Evolutionary conservation across 2,113 vertebrate genomes (phyloP).

Genomic region (Amphiprion percula): DNA sequence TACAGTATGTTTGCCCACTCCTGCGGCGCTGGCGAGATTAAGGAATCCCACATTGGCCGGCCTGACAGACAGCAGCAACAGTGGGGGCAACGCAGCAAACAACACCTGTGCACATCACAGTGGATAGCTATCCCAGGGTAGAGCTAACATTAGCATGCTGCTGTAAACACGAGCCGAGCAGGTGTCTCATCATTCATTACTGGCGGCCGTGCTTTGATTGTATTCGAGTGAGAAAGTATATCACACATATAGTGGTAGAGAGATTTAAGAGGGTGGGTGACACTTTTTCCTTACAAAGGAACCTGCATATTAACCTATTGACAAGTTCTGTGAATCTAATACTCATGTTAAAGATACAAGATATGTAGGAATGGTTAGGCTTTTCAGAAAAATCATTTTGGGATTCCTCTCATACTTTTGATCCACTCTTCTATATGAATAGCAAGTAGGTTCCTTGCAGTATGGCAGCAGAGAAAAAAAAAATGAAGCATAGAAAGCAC

Average conservation of each 20-base stretch:
- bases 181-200: slow-evolving; percentile 57
- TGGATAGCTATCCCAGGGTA: slow-evolving; percentile 48
- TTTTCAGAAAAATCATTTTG: not conserved
- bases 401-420: slow-evolving; percentile 8
- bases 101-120: slow-evolving; percentile 74
- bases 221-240: slow-evolving; percentile 19
- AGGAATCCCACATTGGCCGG: slow-evolving; percentile 41
- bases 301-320: slow-evolving; percentile 27
- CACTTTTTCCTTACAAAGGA: slow-evolving; percentile 5
- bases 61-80: slow-evolving; percentile 38
- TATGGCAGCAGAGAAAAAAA: slow-evolving; percentile 20
- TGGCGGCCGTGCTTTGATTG: slow-evolving; percentile 21
- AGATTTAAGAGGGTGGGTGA: not conserved
- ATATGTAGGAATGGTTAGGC: not conserved
- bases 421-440: slow-evolving; percentile 18
- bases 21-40: slow-evolving; percentile 40
- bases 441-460: slow-evolving; percentile 8
- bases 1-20: slow-evolving; percentile 54
- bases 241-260: not conserved
- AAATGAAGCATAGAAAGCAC: slow-evolving; percentile 1
- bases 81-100: slow-evolving; percentile 44
- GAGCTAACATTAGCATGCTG: slow-evolving; percentile 62
- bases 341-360: too few species aligned
- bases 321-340: not conserved
- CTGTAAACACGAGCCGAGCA: slow-evolving; percentile 58